A percentile compares a stretch with the other conserved stretches of the same genome.
Conservation (phyloP, 2,797 vertebrate species). For the Mico argentatus region DNA sequence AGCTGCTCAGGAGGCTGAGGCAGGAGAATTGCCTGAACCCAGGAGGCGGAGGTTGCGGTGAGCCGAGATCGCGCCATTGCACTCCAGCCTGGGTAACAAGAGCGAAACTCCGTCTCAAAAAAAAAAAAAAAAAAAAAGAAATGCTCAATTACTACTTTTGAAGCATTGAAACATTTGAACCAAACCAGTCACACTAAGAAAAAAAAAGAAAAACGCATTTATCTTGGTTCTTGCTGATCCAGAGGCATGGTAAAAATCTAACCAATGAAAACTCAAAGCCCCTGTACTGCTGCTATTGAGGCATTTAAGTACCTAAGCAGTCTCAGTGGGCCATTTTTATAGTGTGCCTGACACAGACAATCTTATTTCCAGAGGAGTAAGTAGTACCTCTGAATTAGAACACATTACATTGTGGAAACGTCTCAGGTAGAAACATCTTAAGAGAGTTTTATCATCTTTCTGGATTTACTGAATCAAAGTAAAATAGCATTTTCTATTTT, state of each 20-base stretch:
- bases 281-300: background rate
- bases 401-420: slow-evolving; percentile 41
- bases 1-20: too few relatives aligned
- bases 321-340: background rate
- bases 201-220: background rate
- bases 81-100: too few relatives aligned
- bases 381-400: background rate
- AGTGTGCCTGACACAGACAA: background rate
- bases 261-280: background rate
- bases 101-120: too few relatives aligned
- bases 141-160: background rate
- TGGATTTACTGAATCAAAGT: slow-evolving; percentile 60
- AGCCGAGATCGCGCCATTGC: too few relatives aligned
- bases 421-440: slow-evolving; percentile 53
- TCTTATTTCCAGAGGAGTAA: slow-evolving; percentile 39
- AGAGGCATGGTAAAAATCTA: background rate
- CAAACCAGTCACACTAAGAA: slow-evolving; percentile 30
- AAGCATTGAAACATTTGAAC: background rate
- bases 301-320: background rate
- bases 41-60: too few relatives aligned
- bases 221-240: slow-evolving; percentile 30
- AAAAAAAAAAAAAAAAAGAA: too few relatives aligned
- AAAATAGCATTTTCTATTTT: slow-evolving; percentile 66
- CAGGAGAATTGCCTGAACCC: too few relatives aligned
- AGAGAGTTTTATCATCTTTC: slow-evolving; percentile 65